Evolutionary conservation across 2,797 vertebrate species (phyloP).

Genomic region (Leucoraja ocellata): DNA sequence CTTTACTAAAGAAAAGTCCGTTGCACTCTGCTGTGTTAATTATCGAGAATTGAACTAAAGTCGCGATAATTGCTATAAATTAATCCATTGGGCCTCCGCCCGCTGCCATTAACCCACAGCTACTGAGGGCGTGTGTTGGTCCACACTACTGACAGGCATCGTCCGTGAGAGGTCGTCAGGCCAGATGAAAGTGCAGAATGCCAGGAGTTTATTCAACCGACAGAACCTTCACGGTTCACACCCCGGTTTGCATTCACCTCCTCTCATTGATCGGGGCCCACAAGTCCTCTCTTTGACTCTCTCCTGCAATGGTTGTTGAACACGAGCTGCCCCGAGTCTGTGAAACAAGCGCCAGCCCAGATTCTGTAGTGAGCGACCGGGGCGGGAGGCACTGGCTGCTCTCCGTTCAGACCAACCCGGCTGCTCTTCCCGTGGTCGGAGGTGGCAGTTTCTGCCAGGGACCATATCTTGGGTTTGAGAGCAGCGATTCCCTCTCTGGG

Average conservation of each 20-base stretch:
- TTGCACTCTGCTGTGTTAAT: background rate
- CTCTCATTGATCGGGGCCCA: background rate
- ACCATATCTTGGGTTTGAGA: slow-evolving; percentile 32
- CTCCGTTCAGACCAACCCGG: background rate
- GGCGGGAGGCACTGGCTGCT: background rate
- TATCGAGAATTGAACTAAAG: background rate
- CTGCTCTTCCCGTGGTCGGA: background rate
- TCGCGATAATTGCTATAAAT: slow-evolving; percentile 11
- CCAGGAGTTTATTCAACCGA: background rate
- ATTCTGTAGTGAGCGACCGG: background rate
- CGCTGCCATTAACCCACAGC: background rate
- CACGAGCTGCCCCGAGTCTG: background rate
- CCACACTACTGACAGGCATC: background rate
- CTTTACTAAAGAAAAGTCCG: background rate
- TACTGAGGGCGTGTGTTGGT: background rate
- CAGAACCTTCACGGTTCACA: background rate
- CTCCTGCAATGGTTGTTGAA: background rate
- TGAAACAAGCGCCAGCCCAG: slow-evolving; percentile 7
- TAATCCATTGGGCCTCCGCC: background rate
- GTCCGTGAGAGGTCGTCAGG: background rate
- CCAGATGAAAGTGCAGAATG: slow-evolving; percentile 10
- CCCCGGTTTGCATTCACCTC: background rate
- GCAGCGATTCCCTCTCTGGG: background rate
- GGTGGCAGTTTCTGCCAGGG: slow-evolving; percentile 19
- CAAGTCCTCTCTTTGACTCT: background rate